phyloP scores from a whole-genome alignment of 2,797 vertebrate genomes.

The Mus caroli region DNA sequence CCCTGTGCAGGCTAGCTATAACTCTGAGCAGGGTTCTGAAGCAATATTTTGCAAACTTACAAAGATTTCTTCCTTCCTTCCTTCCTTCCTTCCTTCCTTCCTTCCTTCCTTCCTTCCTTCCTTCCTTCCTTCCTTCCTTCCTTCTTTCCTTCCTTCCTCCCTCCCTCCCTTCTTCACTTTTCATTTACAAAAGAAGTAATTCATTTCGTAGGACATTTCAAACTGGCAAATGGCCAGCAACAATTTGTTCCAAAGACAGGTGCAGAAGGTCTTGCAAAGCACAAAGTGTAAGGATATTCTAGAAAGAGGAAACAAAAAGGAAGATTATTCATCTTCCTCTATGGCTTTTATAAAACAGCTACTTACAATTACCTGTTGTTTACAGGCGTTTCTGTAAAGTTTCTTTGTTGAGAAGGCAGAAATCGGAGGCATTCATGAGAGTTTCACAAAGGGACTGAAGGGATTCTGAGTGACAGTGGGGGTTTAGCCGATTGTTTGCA shows the following conservation, averaged over 20 bases:
- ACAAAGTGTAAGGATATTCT: conserved; percentile 64
- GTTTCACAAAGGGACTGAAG: conserved; percentile 55
- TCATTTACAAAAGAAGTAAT: conserved; percentile 78
- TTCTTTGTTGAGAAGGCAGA: conserved; percentile 46
- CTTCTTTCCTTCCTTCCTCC: neutral
- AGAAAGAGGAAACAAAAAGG: conserved; percentile 67
- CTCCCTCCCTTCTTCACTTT: neutral
- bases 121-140: neutral
- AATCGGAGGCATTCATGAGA: conserved; percentile 58
- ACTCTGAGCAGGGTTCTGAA: conserved; percentile 6
- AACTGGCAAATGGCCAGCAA: conserved; percentile 73
- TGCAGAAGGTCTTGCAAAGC: conserved; percentile 59
- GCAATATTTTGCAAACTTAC: conserved; percentile 38
- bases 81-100: neutral
- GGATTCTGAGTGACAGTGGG: conserved; percentile 67
- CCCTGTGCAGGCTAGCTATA: neutral
- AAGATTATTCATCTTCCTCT: conserved; percentile 66
- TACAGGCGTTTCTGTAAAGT: conserved; percentile 65
- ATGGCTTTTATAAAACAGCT: conserved; percentile 73
- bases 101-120: neutral
- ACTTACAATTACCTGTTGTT: conserved; percentile 66
- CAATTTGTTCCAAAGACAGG: conserved; percentile 72
- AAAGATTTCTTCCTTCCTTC: neutral
- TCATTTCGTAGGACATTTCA: conserved; percentile 71
- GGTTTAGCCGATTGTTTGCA: conserved; percentile 69